Conservation (phyloP, 1,140 invertebrate genomes). For the Leptinotarsa defecta region DNA sequence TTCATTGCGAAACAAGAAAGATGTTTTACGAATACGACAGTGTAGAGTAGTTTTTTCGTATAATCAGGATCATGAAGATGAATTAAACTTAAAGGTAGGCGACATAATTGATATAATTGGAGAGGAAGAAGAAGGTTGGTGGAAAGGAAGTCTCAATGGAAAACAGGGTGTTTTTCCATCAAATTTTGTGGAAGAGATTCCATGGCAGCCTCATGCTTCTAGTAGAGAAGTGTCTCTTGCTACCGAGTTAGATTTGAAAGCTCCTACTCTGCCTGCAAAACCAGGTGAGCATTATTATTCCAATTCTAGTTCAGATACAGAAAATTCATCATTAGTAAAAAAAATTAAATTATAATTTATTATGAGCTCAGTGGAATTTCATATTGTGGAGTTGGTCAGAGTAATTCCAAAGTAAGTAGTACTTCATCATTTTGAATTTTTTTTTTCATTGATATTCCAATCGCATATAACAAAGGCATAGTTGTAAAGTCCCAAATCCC, state of each 20-base stretch:
- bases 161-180: conserved; percentile 88
- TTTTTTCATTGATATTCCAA: too few relatives aligned
- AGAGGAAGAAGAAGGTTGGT: conserved; percentile 91
- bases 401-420: too few relatives aligned
- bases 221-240: conserved; percentile 40
- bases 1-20: conserved; percentile 41
- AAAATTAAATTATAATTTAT: too few relatives aligned
- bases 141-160: conserved; percentile 77
- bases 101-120: conserved; percentile 87
- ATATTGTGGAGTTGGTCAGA: too few relatives aligned
- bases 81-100: conserved; percentile 81
- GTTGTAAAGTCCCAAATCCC: too few relatives aligned
- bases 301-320: too few relatives aligned
- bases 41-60: conserved; percentile 91
- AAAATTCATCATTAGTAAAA: too few relatives aligned
- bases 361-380: too few relatives aligned
- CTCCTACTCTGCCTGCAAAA: conserved; percentile 63
- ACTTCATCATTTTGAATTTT: too few relatives aligned
- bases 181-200: conserved; percentile 84
- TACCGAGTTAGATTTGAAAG: conserved; percentile 47
- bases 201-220: conserved; percentile 34
- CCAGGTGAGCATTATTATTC: conserved; percentile 56
- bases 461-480: too few relatives aligned
- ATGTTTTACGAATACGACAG: conserved; percentile 58
- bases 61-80: conserved; percentile 88